Evolutionary conservation across 1,140 invertebrate species (phyloP).

Genomic region (Ceratitis capitata): DNA sequence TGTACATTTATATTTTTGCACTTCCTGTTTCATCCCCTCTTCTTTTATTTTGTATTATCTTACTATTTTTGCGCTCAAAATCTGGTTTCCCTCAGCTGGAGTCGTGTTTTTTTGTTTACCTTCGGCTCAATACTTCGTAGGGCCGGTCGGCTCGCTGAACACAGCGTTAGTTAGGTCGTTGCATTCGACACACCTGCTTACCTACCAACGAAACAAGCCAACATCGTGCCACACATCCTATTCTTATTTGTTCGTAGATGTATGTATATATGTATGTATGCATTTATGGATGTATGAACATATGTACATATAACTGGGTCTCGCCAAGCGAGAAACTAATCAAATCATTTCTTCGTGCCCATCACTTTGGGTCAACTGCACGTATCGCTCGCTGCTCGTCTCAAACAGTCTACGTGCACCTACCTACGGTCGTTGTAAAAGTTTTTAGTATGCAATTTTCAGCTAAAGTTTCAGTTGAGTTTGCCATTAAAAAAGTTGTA

Average conservation of each 20-base stretch:
- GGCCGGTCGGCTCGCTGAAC: neutral
- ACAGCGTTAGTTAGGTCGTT: neutral
- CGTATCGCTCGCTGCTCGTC: neutral
- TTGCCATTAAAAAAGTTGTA: slow-evolving; percentile 7
- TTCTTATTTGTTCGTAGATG: neutral
- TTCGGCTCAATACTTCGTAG: neutral
- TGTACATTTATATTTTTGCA: neutral
- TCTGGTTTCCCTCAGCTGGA: neutral
- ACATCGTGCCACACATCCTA: neutral
- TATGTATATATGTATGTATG: no score
- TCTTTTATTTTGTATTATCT: neutral
- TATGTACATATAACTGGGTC: no score
- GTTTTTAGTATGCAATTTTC: slow-evolving; percentile 14
- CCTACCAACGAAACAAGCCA: neutral
- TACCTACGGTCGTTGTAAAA: slow-evolving; percentile 5
- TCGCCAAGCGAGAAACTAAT: no score
- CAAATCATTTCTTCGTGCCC: neutral
- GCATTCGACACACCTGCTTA: neutral
- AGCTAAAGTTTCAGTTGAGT: no score
- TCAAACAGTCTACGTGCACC: neutral
- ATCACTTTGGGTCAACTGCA: neutral
- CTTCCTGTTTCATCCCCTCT: neutral
- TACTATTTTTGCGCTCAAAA: neutral
- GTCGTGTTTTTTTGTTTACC: neutral
- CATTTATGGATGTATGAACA: neutral